Conservation (phyloP, 2,113 vertebrate species). For the Willisornis vidua region DNA sequence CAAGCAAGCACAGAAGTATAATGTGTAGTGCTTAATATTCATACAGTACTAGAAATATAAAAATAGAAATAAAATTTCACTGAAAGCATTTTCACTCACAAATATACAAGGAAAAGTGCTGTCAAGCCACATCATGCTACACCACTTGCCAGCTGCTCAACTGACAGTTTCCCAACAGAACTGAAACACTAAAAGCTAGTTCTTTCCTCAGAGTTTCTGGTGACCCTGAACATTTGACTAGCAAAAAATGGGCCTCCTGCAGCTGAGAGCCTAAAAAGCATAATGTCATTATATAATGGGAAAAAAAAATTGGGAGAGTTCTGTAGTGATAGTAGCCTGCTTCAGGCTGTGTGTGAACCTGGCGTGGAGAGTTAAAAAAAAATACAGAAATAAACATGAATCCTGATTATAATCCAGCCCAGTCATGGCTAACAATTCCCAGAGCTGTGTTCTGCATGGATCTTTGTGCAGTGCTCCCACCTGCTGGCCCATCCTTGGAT, state of each 20-base stretch:
- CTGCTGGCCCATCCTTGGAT: neutral
- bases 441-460: neutral
- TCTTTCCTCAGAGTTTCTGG: neutral
- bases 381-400: neutral
- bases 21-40: conserved; percentile 61
- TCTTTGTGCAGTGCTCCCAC: conserved; percentile 10
- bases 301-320: neutral
- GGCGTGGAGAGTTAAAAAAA: neutral
- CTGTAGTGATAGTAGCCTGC: neutral
- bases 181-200: conserved; percentile 5
- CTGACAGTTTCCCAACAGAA: conserved; percentile 22
- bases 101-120: conserved; percentile 62
- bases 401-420: neutral
- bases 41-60: conserved; percentile 77
- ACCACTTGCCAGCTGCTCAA: conserved; percentile 27
- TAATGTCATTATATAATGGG: neutral
- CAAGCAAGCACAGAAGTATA: conserved; percentile 71
- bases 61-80: conserved; percentile 79
- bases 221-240: neutral
- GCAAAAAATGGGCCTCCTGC: neutral
- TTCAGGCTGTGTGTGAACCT: neutral
- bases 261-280: neutral
- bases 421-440: neutral
- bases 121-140: conserved; percentile 63
- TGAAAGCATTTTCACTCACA: conserved; percentile 73